Evolutionary conservation across 2,113 vertebrate genomes (phyloP).

Genomic region (Corythornis madagascariensis): DNA sequence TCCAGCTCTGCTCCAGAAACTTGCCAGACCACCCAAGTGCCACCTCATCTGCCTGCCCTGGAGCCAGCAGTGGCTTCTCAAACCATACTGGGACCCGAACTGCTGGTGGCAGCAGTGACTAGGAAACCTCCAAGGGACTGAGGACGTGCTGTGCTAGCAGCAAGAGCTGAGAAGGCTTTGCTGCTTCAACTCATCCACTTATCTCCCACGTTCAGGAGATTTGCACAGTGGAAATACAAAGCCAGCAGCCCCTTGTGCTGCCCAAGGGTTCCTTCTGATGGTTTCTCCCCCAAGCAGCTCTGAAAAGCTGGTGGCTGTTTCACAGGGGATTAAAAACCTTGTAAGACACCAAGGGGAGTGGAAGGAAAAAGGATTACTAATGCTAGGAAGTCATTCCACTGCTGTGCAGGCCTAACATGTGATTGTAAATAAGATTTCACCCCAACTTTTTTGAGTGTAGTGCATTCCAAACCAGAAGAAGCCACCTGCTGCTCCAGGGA

Average conservation of each 20-base stretch:
- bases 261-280: not conserved
- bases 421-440: not conserved
- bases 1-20: not conserved
- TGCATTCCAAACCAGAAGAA: not conserved
- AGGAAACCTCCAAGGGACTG: not conserved
- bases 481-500: not conserved
- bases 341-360: not conserved
- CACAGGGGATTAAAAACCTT: not conserved
- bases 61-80: not conserved
- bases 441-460: not conserved
- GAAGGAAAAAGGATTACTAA: not conserved
- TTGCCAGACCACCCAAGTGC: not conserved
- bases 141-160: accelerated
- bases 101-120: constrained; percentile 6
- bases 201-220: accelerated
- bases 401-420: not conserved
- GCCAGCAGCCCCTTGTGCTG: accelerated
- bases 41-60: accelerated
- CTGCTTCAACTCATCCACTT: not conserved
- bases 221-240: not conserved
- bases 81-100: not conserved
- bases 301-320: not conserved
- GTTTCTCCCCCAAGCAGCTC: not conserved
- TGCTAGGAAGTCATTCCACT: not conserved
- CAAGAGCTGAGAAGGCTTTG: not conserved